A percentile compares a stretch with the other conserved stretches of the same genome.
Conservation (phyloP, 1,140 invertebrate species). For the Ips typographus region DNA sequence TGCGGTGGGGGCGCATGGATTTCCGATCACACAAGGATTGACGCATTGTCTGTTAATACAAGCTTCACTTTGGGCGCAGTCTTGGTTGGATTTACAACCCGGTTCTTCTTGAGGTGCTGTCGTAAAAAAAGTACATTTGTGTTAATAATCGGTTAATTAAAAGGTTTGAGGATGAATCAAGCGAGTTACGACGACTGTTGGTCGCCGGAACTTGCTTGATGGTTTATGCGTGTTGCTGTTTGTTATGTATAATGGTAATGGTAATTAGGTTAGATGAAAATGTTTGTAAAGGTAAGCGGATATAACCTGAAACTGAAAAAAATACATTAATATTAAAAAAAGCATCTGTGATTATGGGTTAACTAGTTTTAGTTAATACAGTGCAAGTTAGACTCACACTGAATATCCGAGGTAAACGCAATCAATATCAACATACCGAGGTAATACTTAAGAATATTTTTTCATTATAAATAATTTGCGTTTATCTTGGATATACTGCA, state of each 20-base stretch:
- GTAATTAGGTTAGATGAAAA: slow-evolving; percentile 15
- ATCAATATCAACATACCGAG: too few species aligned
- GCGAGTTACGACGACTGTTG: too few species aligned
- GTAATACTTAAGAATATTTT: too few species aligned
- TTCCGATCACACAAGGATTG: slow-evolving; percentile 72
- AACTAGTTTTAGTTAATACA: too few species aligned
- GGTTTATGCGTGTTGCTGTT: slow-evolving; percentile 34
- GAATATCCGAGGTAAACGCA: too few species aligned
- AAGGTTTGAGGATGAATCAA: slow-evolving; percentile 1
- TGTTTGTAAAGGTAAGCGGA: slow-evolving; percentile 9
- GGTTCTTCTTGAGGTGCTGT: slow-evolving; percentile 53
- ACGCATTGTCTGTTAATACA: slow-evolving; percentile 75
- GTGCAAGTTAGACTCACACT: too few species aligned
- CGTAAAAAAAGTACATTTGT: slow-evolving; percentile 22
- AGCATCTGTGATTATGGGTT: too few species aligned
- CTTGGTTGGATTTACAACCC: slow-evolving; percentile 68
- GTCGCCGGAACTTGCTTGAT: too few species aligned
- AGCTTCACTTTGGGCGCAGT: slow-evolving; percentile 71
- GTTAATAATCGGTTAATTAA: slow-evolving; percentile 19
- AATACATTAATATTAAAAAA: background rate
- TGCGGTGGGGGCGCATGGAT: slow-evolving; percentile 77
- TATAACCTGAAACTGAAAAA: slow-evolving; percentile 31
- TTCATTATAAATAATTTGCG: too few species aligned
- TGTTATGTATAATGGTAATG: slow-evolving; percentile 24
- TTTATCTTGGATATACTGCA: too few species aligned